Conservation (phyloP, 2,797 vertebrate species). For the Triplophysa yarkandensis region DNA sequence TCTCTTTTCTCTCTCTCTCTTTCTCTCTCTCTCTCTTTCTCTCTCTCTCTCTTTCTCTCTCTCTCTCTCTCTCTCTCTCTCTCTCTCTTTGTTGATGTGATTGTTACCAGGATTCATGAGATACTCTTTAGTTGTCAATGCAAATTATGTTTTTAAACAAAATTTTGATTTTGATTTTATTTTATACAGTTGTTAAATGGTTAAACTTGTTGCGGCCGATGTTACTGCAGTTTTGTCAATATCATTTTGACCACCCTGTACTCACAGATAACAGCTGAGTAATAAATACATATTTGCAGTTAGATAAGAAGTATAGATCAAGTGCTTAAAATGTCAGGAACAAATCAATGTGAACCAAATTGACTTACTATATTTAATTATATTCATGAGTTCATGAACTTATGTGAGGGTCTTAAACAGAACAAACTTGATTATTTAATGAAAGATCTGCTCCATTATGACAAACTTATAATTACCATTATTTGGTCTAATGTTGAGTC, state of each 20-base stretch:
- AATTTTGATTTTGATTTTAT: background rate
- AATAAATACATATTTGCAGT: background rate
- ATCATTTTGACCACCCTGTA: background rate
- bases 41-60: too few relatives aligned
- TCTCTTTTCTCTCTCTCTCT: too few relatives aligned
- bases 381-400: background rate
- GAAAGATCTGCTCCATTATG: too few relatives aligned
- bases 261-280: background rate
- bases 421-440: too few relatives aligned
- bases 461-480: too few relatives aligned
- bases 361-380: background rate
- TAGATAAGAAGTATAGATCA: background rate
- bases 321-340: background rate
- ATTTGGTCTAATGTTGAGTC: too few relatives aligned
- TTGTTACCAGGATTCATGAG: too few relatives aligned
- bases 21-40: too few relatives aligned
- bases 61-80: too few relatives aligned
- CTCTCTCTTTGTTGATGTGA: background rate
- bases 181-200: slow-evolving; percentile 9
- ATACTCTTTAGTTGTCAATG: too few relatives aligned
- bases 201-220: slow-evolving; percentile 34
- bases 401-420: too few relatives aligned
- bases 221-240: slow-evolving; percentile 39
- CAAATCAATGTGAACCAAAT: background rate
- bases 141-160: background rate